phyloP scores from a whole-genome alignment of 2,113 vertebrate genomes.

The Nothocercus julius region DNA sequence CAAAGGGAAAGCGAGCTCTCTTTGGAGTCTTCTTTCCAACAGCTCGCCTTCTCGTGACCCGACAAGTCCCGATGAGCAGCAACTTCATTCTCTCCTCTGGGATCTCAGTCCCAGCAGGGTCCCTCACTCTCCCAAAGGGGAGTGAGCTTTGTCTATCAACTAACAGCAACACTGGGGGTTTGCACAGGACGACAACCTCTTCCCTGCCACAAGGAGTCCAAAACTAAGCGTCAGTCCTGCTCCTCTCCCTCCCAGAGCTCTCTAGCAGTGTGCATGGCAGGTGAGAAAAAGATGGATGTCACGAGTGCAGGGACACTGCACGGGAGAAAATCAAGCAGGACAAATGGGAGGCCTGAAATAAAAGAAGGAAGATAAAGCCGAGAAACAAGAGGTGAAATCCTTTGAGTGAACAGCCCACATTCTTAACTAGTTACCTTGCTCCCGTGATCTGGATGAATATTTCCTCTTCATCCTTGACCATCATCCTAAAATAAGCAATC shows the following conservation, averaged over 20 bases:
- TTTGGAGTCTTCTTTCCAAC: neutral
- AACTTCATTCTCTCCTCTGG: neutral
- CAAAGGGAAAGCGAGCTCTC: neutral
- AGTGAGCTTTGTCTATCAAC: neutral
- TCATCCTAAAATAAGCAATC: neutral
- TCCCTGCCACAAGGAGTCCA: neutral
- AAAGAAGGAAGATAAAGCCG: neutral
- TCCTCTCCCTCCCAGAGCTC: neutral
- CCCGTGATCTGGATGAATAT: neutral
- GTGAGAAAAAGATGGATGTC: neutral
- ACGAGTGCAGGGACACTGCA: rapidly evolving
- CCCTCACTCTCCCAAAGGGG: neutral
- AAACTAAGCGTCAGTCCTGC: neutral
- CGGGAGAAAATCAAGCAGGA: neutral
- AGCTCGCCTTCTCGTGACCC: neutral
- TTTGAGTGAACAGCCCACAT: neutral
- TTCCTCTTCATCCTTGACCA: neutral
- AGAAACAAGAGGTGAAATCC: neutral
- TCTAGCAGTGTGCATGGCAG: neutral
- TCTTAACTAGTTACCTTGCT: neutral
- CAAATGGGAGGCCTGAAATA: neutral
- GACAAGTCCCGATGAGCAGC: neutral
- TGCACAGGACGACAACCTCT: neutral
- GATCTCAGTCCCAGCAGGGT: neutral
- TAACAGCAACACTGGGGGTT: neutral